Conservation (phyloP, 2,113 vertebrate species). For the Rostratula benghalensis region DNA sequence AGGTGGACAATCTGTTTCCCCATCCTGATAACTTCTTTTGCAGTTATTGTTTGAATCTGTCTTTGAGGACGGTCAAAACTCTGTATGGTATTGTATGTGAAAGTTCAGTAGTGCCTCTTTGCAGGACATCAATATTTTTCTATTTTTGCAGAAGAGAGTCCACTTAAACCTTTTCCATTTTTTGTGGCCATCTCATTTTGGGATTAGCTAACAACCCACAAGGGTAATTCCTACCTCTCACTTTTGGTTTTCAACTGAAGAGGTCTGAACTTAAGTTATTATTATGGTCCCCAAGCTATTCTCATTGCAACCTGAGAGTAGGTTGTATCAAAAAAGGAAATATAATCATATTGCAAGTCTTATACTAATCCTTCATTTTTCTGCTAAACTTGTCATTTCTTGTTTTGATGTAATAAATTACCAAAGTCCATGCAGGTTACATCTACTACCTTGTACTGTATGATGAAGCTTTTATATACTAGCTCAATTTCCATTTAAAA, state of each 20-base stretch:
- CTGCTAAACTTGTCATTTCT: background rate
- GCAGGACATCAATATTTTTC: background rate
- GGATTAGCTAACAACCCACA: background rate
- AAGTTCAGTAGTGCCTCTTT: background rate
- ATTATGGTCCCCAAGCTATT: background rate
- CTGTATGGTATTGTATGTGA: rapidly evolving
- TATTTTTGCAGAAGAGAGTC: background rate
- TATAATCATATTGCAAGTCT: background rate
- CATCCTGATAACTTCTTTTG: background rate
- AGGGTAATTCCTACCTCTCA: background rate
- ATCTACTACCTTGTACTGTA: background rate
- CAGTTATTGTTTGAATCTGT: background rate
- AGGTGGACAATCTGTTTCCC: background rate
- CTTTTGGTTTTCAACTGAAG: background rate
- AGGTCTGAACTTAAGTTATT: background rate
- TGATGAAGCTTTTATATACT: background rate
- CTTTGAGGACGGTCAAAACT: background rate
- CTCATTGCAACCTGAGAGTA: background rate
- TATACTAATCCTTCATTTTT: background rate
- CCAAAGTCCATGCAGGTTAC: background rate
- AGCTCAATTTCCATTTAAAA: background rate
- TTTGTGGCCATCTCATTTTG: background rate
- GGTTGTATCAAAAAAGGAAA: background rate
- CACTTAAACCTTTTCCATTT: background rate
- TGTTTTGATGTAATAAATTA: background rate